phyloP scores from a whole-genome alignment of 2,888 invertebrate species.

The Dioctria linearis region DNA sequence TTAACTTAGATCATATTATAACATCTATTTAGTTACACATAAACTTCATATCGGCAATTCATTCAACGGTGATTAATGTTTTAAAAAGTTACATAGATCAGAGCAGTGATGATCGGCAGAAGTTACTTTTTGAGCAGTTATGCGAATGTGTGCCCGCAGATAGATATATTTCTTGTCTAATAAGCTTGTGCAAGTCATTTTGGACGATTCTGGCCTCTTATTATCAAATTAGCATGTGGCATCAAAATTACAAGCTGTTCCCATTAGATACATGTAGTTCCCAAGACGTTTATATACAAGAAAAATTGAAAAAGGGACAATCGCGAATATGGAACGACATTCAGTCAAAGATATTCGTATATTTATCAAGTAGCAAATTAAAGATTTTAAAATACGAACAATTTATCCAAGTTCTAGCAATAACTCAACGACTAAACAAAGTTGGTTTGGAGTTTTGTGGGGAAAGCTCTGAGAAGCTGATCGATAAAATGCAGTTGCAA shows the following conservation, averaged over 20 bases:
- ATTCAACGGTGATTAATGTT: slow-evolving; percentile 79
- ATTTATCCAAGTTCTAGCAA: slow-evolving; percentile 90
- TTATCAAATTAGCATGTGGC: slow-evolving; percentile 73
- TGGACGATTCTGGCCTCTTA: slow-evolving; percentile 86
- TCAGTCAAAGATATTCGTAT: slow-evolving; percentile 89
- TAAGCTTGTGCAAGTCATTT: slow-evolving; percentile 89
- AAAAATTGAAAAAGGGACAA: slow-evolving; percentile 91
- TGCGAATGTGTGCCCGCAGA: slow-evolving; percentile 74
- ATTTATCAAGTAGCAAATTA: slow-evolving; percentile 84
- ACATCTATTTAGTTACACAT: slow-evolving; percentile 80
- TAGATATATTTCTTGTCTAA: slow-evolving; percentile 77
- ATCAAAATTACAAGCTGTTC: slow-evolving; percentile 69
- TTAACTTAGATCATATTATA: background rate
- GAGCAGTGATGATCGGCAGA: slow-evolving; percentile 74
- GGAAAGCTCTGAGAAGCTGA: slow-evolving; percentile 88
- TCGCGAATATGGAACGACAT: slow-evolving; percentile 94
- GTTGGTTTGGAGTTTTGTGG: slow-evolving; percentile 91
- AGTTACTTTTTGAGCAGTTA: slow-evolving; percentile 84
- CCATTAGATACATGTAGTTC: slow-evolving; percentile 67
- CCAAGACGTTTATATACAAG: slow-evolving; percentile 84
- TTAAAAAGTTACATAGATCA: slow-evolving; percentile 72
- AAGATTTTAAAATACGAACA: slow-evolving; percentile 94
- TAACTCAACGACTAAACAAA: slow-evolving; percentile 89
- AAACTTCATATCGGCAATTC: slow-evolving; percentile 94
- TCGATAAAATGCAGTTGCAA: slow-evolving; percentile 89